phyloP scores from a whole-genome alignment of 2,113 vertebrate genomes.

The Arvicanthis niloticus region DNA sequence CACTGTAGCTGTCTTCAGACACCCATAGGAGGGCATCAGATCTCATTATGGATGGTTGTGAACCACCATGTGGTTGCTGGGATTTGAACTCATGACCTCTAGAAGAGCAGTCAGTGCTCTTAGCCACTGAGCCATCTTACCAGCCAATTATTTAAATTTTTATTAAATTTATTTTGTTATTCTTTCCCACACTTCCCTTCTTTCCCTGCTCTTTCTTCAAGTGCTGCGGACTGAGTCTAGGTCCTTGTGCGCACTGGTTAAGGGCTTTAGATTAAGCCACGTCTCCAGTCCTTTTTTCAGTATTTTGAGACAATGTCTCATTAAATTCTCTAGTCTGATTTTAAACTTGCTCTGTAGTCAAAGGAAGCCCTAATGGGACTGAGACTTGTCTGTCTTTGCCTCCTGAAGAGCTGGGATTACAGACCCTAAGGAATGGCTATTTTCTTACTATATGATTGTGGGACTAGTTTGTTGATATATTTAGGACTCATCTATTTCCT shows the following conservation, averaged over 20 bases:
- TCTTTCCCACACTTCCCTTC: neutral
- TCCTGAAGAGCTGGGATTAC: neutral
- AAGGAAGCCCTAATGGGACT: neutral
- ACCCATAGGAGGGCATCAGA: too few relatives aligned
- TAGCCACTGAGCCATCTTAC: too few relatives aligned
- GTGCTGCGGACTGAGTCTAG: neutral
- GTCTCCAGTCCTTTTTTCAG: neutral
- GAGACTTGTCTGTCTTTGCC: neutral
- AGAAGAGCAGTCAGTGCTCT: too few relatives aligned
- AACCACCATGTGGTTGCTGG: too few relatives aligned
- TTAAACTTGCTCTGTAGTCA: neutral
- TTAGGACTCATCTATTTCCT: neutral
- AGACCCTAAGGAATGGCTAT: neutral
- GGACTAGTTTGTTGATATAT: neutral
- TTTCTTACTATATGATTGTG: neutral
- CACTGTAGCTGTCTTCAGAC: too few relatives aligned
- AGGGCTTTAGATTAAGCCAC: too few relatives aligned
- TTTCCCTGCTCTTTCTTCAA: too few relatives aligned
- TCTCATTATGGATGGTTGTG: too few relatives aligned
- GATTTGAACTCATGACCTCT: too few relatives aligned
- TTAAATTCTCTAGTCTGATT: neutral
- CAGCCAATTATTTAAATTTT: too few relatives aligned
- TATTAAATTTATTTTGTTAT: neutral
- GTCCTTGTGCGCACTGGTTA: neutral
- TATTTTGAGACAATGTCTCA: neutral